Base-by-base conservation (phyloP, 2,888 invertebrate genomes). In the Mythimna vitellina region DNA sequence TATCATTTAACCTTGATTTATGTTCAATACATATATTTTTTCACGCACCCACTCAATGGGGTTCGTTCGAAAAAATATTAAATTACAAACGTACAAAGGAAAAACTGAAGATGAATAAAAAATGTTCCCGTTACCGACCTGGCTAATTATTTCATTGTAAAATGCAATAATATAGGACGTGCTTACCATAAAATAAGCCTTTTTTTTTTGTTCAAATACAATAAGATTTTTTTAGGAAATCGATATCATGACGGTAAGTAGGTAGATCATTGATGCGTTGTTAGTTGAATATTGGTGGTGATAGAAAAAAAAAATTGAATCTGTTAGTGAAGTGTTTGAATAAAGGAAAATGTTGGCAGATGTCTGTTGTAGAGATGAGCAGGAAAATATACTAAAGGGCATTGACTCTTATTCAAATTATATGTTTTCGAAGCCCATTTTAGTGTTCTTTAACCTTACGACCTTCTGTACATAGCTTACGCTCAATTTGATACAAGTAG, bases 101-200 rank as follows among this genome's bases (percentile, higher is more conserved):
- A 90, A 91, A 89, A 90, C 89, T 92, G 91, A 91, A 89, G 89
- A 87, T 81, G 80, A 82, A 85, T 89, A 89, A 94, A 94, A 95
- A 95, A 90, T 86, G 87, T 89, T 91, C 92, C 95, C 95, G 96
- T 94, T 96, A 94, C 86, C 87, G 89, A 93, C 89, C 93, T 90
- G 89, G 89, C 94, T 96, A 96, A 96, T 96, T 96, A 96, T 94
- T 92, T 93, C 90, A 92, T 95, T 95, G 95, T 95, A 90, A 89
- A 89, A 86, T 88, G 91, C 92, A 93, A 93, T 93, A 91, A 91
- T 90, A 89, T 92, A 92, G 89, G 91, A 94, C 95, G 94, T 94
- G 94, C 92, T 92, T 90, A 89, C 87, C 86, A 92, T 92, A 94
- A 94, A 95, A 94, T 93, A 91, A 93, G 89, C 89, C 89, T 93